Conservation (phyloP, 2,113 vertebrate genomes). For the Eira barbara region DNA sequence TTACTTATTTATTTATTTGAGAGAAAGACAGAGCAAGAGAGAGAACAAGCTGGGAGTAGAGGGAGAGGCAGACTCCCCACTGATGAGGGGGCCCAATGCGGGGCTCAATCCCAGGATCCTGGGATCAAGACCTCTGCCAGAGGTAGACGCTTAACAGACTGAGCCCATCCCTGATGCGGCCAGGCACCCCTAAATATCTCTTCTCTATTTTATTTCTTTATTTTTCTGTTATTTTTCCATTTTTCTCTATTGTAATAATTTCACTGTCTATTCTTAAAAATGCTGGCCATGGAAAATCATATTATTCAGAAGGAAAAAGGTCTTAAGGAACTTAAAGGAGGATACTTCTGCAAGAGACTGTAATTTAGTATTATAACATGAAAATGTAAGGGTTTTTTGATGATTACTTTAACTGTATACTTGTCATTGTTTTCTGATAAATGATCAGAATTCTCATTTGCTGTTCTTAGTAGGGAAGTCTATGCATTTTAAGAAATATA, state of each 20-base stretch:
- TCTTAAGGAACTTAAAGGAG: conserved; percentile 34
- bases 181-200: background rate
- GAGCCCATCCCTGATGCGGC: no score
- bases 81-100: no score
- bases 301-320: conserved; percentile 1
- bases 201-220: background rate
- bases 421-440: conserved; percentile 1
- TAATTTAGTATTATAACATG: background rate
- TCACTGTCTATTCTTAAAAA: conserved; percentile 25
- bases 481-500: conserved; percentile 44
- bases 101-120: no score
- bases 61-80: no score
- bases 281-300: conserved; percentile 1
- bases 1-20: background rate
- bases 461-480: background rate
- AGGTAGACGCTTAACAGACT: no score
- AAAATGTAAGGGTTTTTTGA: background rate
- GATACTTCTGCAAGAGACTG: background rate
- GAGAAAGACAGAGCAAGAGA: no score
- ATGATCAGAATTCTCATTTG: background rate
- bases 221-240: background rate
- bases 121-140: no score
- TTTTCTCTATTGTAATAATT: background rate
- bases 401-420: background rate
- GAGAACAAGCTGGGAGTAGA: no score